Evolutionary conservation across 2,797 vertebrate genomes (phyloP).

Genomic region (Pogoniulus pusillus): DNA sequence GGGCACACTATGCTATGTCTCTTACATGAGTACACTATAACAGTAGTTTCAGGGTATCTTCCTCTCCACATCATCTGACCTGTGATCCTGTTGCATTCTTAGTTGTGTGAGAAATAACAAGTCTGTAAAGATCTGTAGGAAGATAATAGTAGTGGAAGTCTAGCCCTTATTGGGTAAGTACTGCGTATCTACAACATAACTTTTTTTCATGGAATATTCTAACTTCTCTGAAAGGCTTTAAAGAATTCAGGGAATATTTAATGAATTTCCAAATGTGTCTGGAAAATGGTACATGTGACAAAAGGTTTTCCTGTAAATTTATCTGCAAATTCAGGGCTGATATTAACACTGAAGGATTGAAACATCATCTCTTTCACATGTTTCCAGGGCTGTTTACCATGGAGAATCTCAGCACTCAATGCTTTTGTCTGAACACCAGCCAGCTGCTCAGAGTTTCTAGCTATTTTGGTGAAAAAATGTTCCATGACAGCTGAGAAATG

Average conservation of each 20-base stretch:
- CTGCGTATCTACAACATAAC: background rate
- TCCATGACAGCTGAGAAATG: background rate
- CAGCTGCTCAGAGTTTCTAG: conserved; percentile 51
- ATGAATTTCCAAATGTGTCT: background rate
- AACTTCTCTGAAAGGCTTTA: background rate
- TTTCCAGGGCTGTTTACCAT: conserved; percentile 28
- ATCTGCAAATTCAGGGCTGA: conserved; percentile 14
- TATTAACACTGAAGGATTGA: conserved; percentile 10
- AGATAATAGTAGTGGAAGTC: background rate
- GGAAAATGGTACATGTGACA: background rate
- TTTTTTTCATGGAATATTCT: background rate
- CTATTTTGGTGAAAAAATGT: background rate
- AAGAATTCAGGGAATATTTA: background rate
- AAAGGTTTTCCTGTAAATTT: background rate
- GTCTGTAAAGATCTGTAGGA: background rate
- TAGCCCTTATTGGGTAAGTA: background rate
- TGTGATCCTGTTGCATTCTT: background rate
- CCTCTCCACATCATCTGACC: accelerated
- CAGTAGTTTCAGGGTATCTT: background rate
- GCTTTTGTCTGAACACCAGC: conserved; percentile 15
- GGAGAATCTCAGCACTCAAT: conserved; percentile 21
- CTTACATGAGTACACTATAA: background rate
- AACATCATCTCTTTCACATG: conserved; percentile 29
- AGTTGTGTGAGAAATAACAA: background rate
- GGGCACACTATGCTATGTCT: background rate